Base-by-base conservation (phyloP, 2,113 vertebrate genomes). In the Coreoperca whiteheadi region DNA sequence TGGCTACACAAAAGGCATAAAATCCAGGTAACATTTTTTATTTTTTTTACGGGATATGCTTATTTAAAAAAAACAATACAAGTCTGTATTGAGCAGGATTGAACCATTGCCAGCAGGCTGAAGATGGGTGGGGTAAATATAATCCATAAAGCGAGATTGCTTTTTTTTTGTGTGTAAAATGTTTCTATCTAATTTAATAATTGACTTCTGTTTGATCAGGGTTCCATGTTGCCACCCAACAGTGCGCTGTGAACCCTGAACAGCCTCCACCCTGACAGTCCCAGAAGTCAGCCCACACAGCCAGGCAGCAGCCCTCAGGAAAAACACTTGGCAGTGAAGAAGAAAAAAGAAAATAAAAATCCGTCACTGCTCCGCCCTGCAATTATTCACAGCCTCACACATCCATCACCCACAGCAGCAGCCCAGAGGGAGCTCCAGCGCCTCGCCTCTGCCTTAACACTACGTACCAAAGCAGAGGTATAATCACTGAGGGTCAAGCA, bases 381-480 rank as follows among this genome's bases (percentile, higher is more conserved):
- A 68, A 67, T 74, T 30, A 73, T 37, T 74, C 64, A 65, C 63
- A 78, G 32, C 51, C 75, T 76, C 71, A 74, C 80, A 70, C 80
- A 60, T 63, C 67, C 77, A 65, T 61, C 87, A 46, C 56, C 41
- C 30, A 11, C 77, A 53, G 76, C 75, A 63, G 66, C 53, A 1
- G 64, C 37, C 1, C 2, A 1, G 60, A 61, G 4, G n/a, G 16
- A 4, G 34, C 65, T 20, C 8, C 2, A 34, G 28, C n/a, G 18
- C 51, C 0, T 21, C 7, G 32, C 69, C 16, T 8, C n/a, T 1
- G 15, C 64, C 46, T 25, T 25, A 2, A 18, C 39, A 18, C 60
- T 1, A n/a, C 2, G 21, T 15, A 39, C 41, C 32, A 39, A 15
- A 34, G 23, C 41, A 8, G 34, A 46, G 28, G 1, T 15, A n/a